Percentiles rank a stretch among this genome's conserved stretches.
Conservation (phyloP, 37 sponge, comb jelly and placozoan species). For the Petrosia ficiformis region DNA sequence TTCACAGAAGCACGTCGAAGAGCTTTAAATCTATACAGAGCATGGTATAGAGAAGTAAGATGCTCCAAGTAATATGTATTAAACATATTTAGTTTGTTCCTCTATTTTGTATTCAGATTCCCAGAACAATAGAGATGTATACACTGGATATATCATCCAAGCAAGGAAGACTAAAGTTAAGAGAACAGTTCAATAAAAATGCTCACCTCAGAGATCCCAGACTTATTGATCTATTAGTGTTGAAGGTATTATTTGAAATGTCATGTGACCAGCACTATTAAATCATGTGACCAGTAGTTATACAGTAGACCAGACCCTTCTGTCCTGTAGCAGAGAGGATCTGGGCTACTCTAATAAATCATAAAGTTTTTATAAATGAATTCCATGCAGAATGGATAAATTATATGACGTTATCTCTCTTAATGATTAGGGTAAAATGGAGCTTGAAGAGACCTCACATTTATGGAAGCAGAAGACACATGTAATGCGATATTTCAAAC, state of each 20-base stretch:
- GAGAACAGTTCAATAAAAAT: constrained; percentile 82
- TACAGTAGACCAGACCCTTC: not conserved
- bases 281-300: not conserved
- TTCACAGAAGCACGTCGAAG: constrained; percentile 72
- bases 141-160: constrained; percentile 53
- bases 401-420: not conserved
- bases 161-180: constrained; percentile 60
- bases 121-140: constrained; percentile 49
- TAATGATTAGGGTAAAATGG: constrained; percentile 66
- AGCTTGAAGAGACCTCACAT: constrained; percentile 74
- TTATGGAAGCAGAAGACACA: constrained; percentile 85
- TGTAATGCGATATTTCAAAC: constrained; percentile 77
- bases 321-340: not conserved
- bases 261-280: too few relatives aligned
- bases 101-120: constrained; percentile 51
- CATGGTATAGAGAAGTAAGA: constrained; percentile 88
- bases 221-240: constrained; percentile 87
- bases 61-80: not conserved
- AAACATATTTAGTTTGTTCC: not conserved
- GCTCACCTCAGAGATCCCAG: constrained; percentile 89
- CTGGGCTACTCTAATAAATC: too few relatives aligned
- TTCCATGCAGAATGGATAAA: not conserved
- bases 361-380: too few relatives aligned
- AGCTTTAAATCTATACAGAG: constrained; percentile 83
- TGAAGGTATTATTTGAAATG: too few relatives aligned